These are phyloP conservation scores for Eilema griseolum DNA, from an alignment of 2,888 invertebrate species.

Conservation along the genomic window DNA sequence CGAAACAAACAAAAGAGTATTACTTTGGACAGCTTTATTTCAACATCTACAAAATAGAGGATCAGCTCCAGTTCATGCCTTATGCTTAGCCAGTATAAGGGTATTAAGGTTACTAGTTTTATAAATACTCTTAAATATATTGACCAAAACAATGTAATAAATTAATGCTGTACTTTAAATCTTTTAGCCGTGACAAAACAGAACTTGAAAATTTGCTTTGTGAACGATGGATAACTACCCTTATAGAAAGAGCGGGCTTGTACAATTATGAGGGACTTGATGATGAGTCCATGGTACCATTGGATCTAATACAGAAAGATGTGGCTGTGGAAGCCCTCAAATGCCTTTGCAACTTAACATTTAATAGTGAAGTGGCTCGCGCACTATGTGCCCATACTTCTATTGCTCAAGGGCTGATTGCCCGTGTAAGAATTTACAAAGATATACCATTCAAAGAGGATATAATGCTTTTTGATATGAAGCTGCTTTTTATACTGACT, in stretches of 20 bases:
- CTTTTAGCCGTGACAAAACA: conserved; percentile 92
- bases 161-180: background rate
- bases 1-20: conserved; percentile 81
- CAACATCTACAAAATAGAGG: conserved; percentile 83
- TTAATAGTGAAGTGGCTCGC: conserved; percentile 87
- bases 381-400: conserved; percentile 86
- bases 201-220: conserved; percentile 90
- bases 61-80: conserved; percentile 77
- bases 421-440: conserved; percentile 90
- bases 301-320: conserved; percentile 80
- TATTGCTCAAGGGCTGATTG: conserved; percentile 90
- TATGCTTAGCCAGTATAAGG: conserved; percentile 88
- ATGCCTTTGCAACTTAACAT: conserved; percentile 95
- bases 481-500: conserved; percentile 95
- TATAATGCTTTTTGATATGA: conserved; percentile 95
- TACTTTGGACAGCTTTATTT: conserved; percentile 89
- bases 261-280: conserved; percentile 74
- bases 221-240: conserved; percentile 89
- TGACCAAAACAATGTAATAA: background rate
- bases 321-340: conserved; percentile 93
- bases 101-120: conserved; percentile 88
- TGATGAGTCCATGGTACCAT: conserved; percentile 67
- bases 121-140: background rate
- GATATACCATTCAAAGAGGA: conserved; percentile 89
- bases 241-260: conserved; percentile 90